Evolutionary conservation across 2,113 vertebrate species (phyloP).

Genomic region (Antechinus stuartii): DNA sequence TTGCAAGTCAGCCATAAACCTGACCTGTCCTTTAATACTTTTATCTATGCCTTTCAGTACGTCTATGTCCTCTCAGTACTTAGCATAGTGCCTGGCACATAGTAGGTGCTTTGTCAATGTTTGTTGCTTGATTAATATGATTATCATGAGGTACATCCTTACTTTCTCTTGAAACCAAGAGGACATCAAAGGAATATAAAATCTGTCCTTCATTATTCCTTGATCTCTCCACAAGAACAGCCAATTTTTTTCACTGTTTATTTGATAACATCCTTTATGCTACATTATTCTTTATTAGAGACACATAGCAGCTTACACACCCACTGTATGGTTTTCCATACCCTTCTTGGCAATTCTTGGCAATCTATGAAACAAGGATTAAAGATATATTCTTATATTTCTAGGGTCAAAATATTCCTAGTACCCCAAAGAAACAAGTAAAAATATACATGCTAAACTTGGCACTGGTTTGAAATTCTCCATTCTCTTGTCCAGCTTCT

Average conservation of each 20-base stretch:
- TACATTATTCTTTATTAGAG: neutral
- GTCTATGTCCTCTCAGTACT: neutral
- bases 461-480: neutral
- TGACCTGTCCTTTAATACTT: neutral
- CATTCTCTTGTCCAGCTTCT: neutral
- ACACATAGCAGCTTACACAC: neutral
- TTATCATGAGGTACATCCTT: neutral
- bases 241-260: neutral
- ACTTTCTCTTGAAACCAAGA: neutral
- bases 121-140: neutral
- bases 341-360: neutral
- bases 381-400: neutral
- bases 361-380: neutral
- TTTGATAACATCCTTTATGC: neutral
- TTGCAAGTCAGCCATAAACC: neutral
- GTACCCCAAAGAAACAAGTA: neutral
- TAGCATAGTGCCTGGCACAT: neutral
- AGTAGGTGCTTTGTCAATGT: neutral
- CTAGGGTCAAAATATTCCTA: neutral
- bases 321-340: neutral
- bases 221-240: neutral
- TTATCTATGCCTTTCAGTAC: neutral
- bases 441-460: neutral
- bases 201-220: neutral
- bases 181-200: neutral